These are phyloP conservation scores for Triplophysa yarkandensis DNA, from an alignment of 2,797 vertebrate genomes.

Conservation along the genomic window DNA sequence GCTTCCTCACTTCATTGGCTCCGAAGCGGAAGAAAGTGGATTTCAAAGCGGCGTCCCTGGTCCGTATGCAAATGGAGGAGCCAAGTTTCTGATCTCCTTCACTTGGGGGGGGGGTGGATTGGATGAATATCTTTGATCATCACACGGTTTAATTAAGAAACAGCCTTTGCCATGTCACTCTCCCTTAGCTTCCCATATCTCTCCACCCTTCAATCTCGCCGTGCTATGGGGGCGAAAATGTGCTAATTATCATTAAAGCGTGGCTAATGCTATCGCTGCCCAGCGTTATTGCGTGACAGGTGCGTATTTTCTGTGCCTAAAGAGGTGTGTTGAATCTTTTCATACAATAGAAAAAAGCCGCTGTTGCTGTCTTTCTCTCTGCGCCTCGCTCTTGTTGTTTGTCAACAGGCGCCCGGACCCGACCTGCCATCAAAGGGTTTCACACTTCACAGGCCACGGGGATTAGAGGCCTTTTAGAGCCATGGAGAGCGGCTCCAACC, in stretches of 20 bases:
- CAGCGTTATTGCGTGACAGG: conserved; percentile 63
- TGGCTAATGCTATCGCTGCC: conserved; percentile 75
- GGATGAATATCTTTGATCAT: conserved; percentile 76
- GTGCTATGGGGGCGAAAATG: conserved; percentile 19
- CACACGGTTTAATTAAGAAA: conserved; percentile 75
- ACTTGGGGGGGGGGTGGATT: conserved; percentile 60
- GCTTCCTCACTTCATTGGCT: conserved; percentile 77
- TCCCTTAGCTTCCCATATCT: conserved; percentile 53
- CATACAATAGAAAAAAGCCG: conserved; percentile 21
- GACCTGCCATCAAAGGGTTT: conserved; percentile 83
- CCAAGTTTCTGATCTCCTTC: conserved; percentile 73
- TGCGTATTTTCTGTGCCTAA: conserved; percentile 74
- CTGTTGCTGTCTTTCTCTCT: conserved; percentile 25
- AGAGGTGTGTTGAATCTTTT: conserved; percentile 41
- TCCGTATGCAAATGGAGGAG: conserved; percentile 76
- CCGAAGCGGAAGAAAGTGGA: conserved; percentile 69
- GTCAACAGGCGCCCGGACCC: conserved; percentile 79
- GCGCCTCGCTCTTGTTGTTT: conserved; percentile 71
- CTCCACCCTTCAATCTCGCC: conserved; percentile 6
- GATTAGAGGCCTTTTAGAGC: conserved; percentile 81
- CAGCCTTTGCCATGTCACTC: conserved; percentile 52
- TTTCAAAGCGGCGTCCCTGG: conserved; percentile 73
- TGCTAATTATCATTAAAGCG: conserved; percentile 70
- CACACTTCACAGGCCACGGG: conserved; percentile 82
- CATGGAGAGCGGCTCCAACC: conserved; percentile 76